These are phyloP conservation scores for Platygyra sinensis DNA, from an alignment of 64 coral and sea anemone species.

Conservation along the genomic window DNA sequence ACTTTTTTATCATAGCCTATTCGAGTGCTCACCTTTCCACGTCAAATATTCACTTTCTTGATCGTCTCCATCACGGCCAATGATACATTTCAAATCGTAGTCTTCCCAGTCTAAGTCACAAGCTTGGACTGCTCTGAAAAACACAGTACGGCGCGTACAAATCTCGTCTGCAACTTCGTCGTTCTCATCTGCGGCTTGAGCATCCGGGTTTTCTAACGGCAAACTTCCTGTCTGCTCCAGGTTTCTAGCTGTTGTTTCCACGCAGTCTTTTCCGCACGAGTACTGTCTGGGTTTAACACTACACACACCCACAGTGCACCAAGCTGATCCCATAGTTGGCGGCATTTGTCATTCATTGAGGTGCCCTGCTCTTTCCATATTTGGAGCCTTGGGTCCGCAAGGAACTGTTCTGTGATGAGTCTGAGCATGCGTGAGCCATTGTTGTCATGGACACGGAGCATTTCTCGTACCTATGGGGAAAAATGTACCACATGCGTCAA, in stretches of 20 bases:
- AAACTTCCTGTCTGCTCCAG: conserved; percentile 92
- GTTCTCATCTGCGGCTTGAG: conserved; percentile 11
- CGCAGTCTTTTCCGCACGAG: conserved; percentile 60
- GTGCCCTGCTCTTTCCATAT: conserved; percentile 97
- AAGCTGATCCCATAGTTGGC: conserved; percentile 97
- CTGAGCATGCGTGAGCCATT: conserved; percentile 98
- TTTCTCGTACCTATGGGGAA: conserved; percentile 83
- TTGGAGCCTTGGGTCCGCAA: conserved; percentile 92
- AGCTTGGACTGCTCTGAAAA: conserved; percentile 76
- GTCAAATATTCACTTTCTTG: conserved; percentile 54
- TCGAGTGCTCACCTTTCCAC: conserved; percentile 79
- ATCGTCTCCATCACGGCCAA: conserved; percentile 56
- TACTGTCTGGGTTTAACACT: conserved; percentile 90
- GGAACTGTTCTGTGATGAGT: conserved; percentile 97
- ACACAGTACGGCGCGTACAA: conserved; percentile 65
- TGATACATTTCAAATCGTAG: conserved; percentile 60
- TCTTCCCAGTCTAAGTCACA: conserved; percentile 85
- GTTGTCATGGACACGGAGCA: conserved; percentile 97
- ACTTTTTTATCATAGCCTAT: no score
- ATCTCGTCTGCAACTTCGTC: conserved; percentile 26
- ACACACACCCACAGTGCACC: conserved; percentile 97
- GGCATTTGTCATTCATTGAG: conserved; percentile 97
- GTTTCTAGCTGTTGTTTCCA: conserved; percentile 84
- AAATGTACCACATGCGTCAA: background rate
- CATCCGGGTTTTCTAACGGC: conserved; percentile 86